Evolutionary conservation across 2,888 invertebrate genomes (phyloP).

Genomic region (Ormia ochracea): DNA sequence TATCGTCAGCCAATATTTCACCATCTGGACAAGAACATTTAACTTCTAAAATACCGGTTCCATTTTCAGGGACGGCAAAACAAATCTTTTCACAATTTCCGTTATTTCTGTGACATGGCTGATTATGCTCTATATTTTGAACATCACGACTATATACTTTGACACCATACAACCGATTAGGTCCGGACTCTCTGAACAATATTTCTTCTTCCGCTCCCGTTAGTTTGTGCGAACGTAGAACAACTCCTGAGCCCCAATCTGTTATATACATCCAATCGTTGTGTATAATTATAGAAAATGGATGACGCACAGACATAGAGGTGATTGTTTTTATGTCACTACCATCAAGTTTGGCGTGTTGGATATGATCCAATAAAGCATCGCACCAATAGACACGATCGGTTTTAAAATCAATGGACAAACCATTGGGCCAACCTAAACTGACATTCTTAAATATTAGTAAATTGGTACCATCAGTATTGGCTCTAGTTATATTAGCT

Average conservation of each 20-base stretch:
- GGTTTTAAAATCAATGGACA: constrained; percentile 92
- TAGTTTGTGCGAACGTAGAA: constrained; percentile 91
- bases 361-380: constrained; percentile 95
- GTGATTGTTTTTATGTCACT: constrained; percentile 92
- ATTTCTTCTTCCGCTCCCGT: constrained; percentile 92
- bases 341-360: constrained; percentile 94
- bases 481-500: constrained; percentile 95
- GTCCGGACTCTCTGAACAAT: constrained; percentile 91
- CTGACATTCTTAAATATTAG: constrained; percentile 93
- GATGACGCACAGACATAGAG: constrained; percentile 90
- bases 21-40: constrained; percentile 96
- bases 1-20: constrained; percentile 86
- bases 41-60: constrained; percentile 78
- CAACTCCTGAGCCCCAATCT: constrained; percentile 97
- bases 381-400: constrained; percentile 98
- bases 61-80: constrained; percentile 87
- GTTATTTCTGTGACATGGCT: constrained; percentile 90
- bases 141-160: constrained; percentile 89
- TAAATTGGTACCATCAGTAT: constrained; percentile 91
- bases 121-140: constrained; percentile 83
- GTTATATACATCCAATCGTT: constrained; percentile 96
- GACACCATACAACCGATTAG: constrained; percentile 93
- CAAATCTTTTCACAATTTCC: constrained; percentile 97
- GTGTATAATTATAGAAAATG: constrained; percentile 93
- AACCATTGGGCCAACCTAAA: constrained; percentile 97